Evolutionary conservation across 92 coral and sea anemone genomes (phyloP).

Genomic region (Virgularia gustaviana): DNA sequence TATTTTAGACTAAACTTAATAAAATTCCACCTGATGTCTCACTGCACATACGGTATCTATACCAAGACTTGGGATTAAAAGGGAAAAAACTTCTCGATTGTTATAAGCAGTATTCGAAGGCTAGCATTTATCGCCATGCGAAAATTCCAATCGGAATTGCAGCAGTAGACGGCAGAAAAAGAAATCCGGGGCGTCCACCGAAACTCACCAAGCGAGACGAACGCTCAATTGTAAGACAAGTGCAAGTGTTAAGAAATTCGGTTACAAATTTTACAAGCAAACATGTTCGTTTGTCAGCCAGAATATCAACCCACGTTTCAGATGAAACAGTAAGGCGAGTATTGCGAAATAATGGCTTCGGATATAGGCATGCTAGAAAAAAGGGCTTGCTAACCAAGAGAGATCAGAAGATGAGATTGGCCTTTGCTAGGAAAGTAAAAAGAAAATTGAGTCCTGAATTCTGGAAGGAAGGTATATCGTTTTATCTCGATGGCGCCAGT

Average conservation of each 20-base stretch:
- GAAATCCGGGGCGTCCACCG: neutral
- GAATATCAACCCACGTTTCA: neutral
- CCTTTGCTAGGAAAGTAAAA: neutral
- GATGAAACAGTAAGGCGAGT: slow-evolving; percentile 10
- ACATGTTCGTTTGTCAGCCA: neutral
- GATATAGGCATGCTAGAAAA: neutral
- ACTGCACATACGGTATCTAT: neutral
- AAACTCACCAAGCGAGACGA: slow-evolving; percentile 1
- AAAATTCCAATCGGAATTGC: neutral
- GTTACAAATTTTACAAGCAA: neutral
- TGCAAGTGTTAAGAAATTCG: neutral
- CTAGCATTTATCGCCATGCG: slow-evolving; percentile 6
- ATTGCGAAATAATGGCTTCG: neutral
- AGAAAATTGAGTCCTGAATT: neutral
- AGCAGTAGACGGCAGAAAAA: neutral
- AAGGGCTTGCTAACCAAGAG: neutral
- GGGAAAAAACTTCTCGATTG: neutral
- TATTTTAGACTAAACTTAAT: too few relatives aligned
- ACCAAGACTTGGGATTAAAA: neutral
- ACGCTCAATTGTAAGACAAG: neutral
- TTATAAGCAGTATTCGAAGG: slow-evolving; percentile 1
- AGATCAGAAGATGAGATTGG: neutral
- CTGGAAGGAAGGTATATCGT: neutral
- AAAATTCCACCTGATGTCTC: neutral
- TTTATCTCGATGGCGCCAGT: slow-evolving; percentile 2